phyloP scores from a whole-genome alignment of 2,113 vertebrate species.

The Oreochromis niloticus region DNA sequence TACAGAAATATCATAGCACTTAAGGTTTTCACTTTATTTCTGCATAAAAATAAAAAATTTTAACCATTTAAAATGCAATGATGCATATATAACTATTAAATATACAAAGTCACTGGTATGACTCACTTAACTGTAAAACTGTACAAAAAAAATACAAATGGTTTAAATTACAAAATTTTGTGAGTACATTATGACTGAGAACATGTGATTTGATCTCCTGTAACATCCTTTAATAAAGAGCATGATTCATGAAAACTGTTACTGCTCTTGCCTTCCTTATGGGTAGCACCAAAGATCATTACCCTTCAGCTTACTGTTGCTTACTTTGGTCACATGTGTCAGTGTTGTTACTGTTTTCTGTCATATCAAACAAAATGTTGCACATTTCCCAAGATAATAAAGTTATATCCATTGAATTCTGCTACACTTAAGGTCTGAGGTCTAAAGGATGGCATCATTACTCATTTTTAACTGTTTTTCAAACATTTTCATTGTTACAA shows the following conservation, averaged over 20 bases:
- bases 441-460: not conserved
- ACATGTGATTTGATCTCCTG: not conserved
- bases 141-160: not conserved
- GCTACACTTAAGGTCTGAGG: no score
- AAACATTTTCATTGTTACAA: not conserved
- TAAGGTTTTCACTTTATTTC: not conserved
- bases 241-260: not conserved
- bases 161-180: not conserved
- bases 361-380: not conserved
- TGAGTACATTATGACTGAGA: not conserved
- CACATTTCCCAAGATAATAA: not conserved
- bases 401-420: not conserved
- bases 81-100: not conserved
- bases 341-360: not conserved
- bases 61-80: not conserved
- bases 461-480: not conserved
- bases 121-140: not conserved
- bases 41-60: not conserved
- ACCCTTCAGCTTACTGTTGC: not conserved
- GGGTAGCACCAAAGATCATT: not conserved
- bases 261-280: not conserved
- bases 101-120: not conserved
- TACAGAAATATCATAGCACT: not conserved
- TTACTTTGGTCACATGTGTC: not conserved
- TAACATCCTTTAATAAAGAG: not conserved